These are phyloP conservation scores for Actinia equina DNA, from an alignment of 64 coral and sea anemone species.

Conservation along the genomic window DNA sequence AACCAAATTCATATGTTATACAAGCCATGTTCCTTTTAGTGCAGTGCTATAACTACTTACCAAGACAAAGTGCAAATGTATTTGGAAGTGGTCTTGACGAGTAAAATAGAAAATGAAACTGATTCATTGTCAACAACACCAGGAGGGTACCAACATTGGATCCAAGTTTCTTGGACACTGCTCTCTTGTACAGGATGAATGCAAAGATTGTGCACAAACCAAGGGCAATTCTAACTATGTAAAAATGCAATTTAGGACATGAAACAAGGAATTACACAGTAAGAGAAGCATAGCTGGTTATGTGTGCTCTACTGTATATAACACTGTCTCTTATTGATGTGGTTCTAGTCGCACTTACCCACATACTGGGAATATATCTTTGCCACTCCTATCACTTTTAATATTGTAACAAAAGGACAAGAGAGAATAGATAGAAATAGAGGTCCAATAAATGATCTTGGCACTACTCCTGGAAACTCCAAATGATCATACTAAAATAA, in stretches of 20 bases:
- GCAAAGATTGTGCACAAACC: slow-evolving; percentile 52
- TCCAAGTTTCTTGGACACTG: slow-evolving; percentile 74
- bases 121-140: slow-evolving; percentile 46
- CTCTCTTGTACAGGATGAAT: slow-evolving; percentile 55
- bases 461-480: slow-evolving; percentile 95
- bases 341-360: slow-evolving; percentile 50
- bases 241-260: neutral
- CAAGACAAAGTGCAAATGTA: slow-evolving; percentile 92
- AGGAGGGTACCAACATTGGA: slow-evolving; percentile 70
- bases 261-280: no score
- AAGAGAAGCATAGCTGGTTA: no score
- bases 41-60: no score
- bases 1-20: no score
- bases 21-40: no score
- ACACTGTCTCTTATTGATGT: no score
- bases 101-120: slow-evolving; percentile 97
- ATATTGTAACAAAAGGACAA: slow-evolving; percentile 41
- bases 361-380: slow-evolving; percentile 67
- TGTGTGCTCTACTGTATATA: no score
- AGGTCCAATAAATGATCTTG: slow-evolving; percentile 91
- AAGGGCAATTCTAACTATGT: slow-evolving; percentile 71
- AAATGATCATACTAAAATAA: slow-evolving; percentile 82
- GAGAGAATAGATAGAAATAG: slow-evolving; percentile 55
- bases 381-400: slow-evolving; percentile 1
- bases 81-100: slow-evolving; percentile 89